phyloP scores from a whole-genome alignment of 1,140 invertebrate species.

The Sogatella furcifera region DNA sequence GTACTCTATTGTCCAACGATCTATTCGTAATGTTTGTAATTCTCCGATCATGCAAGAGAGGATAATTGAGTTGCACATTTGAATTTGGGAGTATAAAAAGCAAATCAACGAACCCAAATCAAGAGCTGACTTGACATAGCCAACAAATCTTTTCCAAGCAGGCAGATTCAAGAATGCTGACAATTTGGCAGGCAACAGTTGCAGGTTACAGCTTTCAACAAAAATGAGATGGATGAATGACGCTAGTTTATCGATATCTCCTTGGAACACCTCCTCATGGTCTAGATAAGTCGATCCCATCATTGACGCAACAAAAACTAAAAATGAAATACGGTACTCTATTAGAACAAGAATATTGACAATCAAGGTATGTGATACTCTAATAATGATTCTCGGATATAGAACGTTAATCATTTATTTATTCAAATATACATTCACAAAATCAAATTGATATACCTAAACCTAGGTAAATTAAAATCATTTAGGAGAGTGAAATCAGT shows the following conservation, averaged over 20 bases:
- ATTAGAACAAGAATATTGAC: constrained; percentile 1
- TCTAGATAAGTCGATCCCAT: constrained; percentile 43
- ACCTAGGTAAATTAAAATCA: neutral
- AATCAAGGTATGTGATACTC: no score
- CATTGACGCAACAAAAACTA: constrained; percentile 58
- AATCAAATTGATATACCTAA: no score
- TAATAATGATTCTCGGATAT: no score
- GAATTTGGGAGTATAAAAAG: no score
- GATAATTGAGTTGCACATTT: no score
- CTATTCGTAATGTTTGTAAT: no score
- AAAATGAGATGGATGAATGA: constrained; percentile 60
- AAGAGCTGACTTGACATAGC: constrained; percentile 50
- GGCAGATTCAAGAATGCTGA: constrained; percentile 50
- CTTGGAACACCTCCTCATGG: constrained; percentile 29
- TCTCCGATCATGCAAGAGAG: no score
- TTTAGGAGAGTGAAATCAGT: no score
- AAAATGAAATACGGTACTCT: constrained; percentile 19
- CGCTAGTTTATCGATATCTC: constrained; percentile 43
- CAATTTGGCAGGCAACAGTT: constrained; percentile 50
- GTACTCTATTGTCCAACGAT: no score
- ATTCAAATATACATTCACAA: no score
- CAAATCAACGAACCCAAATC: constrained; percentile 22
- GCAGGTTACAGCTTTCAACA: constrained; percentile 53
- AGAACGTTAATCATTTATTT: no score
- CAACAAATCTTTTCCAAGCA: constrained; percentile 62